Conservation (phyloP, 53 echinoderm and acorn worm species). For the Actinopyga echinites region DNA sequence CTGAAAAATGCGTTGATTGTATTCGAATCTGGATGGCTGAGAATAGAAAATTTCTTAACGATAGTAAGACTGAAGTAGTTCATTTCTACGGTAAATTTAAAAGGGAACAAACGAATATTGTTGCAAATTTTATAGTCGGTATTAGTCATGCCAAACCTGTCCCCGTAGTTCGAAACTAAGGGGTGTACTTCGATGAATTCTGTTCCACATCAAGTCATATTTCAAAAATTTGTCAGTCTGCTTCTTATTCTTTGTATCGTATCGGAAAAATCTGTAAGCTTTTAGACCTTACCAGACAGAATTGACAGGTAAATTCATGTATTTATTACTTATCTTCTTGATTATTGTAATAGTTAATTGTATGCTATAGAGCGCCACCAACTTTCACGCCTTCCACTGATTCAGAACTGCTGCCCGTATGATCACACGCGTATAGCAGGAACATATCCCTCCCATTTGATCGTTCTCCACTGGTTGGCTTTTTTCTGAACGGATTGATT, state of each 20-base stretch:
- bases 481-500: too few relatives aligned
- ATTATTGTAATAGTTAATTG: not conserved
- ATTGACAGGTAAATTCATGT: not conserved
- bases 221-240: not conserved
- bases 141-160: not conserved
- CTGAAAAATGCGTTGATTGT: not conserved
- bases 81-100: not conserved
- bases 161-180: not conserved
- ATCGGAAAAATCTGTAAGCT: not conserved
- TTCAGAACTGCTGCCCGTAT: too few relatives aligned
- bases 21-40: conserved; percentile 20
- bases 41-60: not conserved
- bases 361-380: too few relatives aligned
- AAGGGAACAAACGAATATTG: not conserved
- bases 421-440: too few relatives aligned
- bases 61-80: conserved; percentile 8
- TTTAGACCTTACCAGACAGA: not conserved
- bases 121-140: not conserved
- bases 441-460: too few relatives aligned
- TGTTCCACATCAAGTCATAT: not conserved
- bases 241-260: not conserved
- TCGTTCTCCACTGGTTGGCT: too few relatives aligned
- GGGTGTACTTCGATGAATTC: not conserved
- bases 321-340: not conserved
- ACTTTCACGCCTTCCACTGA: too few relatives aligned